Evolutionary conservation across 2,797 vertebrate species (phyloP).

Genomic region (Buceros bicornis): DNA sequence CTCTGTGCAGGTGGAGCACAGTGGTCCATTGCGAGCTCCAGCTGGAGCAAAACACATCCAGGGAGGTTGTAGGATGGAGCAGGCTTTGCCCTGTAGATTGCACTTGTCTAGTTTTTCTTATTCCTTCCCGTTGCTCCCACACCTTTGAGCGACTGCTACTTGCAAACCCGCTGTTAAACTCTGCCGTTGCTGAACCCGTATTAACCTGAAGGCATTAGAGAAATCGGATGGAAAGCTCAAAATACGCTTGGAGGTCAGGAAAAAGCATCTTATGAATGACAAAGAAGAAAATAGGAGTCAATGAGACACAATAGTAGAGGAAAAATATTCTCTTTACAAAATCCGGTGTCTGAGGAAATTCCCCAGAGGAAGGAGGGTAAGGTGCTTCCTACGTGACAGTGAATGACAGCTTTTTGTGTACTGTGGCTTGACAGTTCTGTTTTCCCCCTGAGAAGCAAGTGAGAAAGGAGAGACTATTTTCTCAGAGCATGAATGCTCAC

Average conservation of each 20-base stretch:
- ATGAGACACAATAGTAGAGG: neutral
- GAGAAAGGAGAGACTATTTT: neutral
- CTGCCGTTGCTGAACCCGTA: neutral
- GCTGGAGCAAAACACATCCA: neutral
- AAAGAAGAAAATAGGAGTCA: conserved; percentile 55
- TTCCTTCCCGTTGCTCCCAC: neutral
- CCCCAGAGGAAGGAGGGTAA: conserved; percentile 1
- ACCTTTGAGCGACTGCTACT: neutral
- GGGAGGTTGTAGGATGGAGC: neutral
- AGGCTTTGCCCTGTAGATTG: neutral
- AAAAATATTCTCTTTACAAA: conserved; percentile 18
- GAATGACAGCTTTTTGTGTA: conserved; percentile 13
- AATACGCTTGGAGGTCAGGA: neutral
- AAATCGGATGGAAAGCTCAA: neutral
- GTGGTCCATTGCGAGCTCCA: neutral
- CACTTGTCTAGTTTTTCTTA: neutral
- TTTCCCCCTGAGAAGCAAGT: neutral
- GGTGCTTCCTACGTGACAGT: neutral
- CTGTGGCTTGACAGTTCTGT: neutral
- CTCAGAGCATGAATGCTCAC: neutral
- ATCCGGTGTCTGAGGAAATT: neutral
- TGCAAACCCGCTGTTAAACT: neutral
- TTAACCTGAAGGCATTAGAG: conserved; percentile 20
- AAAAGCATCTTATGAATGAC: neutral
- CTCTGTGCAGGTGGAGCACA: neutral